Evolutionary conservation across 2,888 invertebrate genomes (phyloP), one percentile per base, ranked within the genome.

Genomic region (Oscheius sp.): DNA sequence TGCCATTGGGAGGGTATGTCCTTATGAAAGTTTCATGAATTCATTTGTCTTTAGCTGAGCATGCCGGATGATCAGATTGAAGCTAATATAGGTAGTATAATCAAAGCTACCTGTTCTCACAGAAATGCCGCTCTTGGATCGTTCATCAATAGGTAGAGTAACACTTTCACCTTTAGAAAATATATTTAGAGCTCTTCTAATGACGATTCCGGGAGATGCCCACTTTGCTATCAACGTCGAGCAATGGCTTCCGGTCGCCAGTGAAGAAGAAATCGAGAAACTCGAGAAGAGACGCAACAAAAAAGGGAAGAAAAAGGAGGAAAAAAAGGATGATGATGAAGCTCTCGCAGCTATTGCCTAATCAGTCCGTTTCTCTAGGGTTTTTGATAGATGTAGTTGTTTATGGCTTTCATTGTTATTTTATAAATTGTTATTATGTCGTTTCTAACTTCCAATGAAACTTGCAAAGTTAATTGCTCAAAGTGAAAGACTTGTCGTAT

Each of bases 181-280:
- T 57, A n/a, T 21, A 9, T 35, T 21, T 71, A 81, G 84, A 29
- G 86, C 87, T 32, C 73, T 84, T 42, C 59, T 88, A 68, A 85
- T 85, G 83, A 81, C 85, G 1, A 77, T 86, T 35, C 85, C 85
- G 2, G 83, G 84, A 13, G 80, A 84, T 42, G 83, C 81, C 21
- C 80, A 80, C 70, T 81, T 79, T 68, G 83, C 87, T 1, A 78
- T 88, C 55, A 81, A 88, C 62, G 83, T 88, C 37, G 74, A 76
- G 55, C 75, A 78, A 53, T 88, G 81, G 82, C 55, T 85, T 50
- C 88, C 88, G 13, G 76, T 81, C 5, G 77, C 87, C 1, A 83
- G 85, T n/a, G 88, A 88, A 73, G 86, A 86, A 63, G 86, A 87
- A 73, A 78, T 87, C 42, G 87, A 86, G 66, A 87, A 85, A 78